Evolutionary conservation across 2,888 invertebrate genomes (phyloP), one percentile per base, ranked within the genome.

Genomic region (Hecatera dysodea): DNA sequence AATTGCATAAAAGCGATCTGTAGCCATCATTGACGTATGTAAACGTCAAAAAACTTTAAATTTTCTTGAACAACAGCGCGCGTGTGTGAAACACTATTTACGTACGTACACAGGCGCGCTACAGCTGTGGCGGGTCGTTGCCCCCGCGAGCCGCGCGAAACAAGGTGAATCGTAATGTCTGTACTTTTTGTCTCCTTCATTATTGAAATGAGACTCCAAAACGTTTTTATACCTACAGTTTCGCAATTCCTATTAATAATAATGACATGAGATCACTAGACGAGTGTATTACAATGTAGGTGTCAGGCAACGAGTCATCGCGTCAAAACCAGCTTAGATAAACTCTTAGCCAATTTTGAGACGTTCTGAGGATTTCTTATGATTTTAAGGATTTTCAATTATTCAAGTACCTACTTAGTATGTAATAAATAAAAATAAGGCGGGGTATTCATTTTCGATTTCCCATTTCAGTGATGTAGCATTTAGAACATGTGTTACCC

Each of bases 71-170:
- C 75, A 83, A 71, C 55, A 74, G 82, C 83, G 86, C 81, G 86
- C 86, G 87, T 82, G 85, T 88, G 78, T 81, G 78, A 75, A 83
- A 80, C 86, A 90, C 89, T 93, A 92, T 93, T 93, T 92, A 90
- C 90, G 89, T 92, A 90, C 90, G 89, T 87, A 89, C 84, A 75
- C 83, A 70, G 78, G 77, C 81, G 80, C 84, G 83, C 82, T 87
- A 93, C 95, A 95, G 95, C 95, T 95, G 95, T 91, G 91, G 72
- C 86, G 87, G 95, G 94, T 94, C 93, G 90, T 85, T 93, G 93
- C 85, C 91, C 94, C 86, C 91, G 90, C 87, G 86, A 84, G 86
- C 75, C 90, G 90, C 90, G 91, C 93, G 91, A 94, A 95, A 94
- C 93, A 94, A 95, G 94, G 95, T 95, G 93, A 95, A 93, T 92